Percentiles rank a stretch among this genome's conserved stretches.
Conservation (phyloP, 2,888 invertebrate genomes). For the Leucania comma region DNA sequence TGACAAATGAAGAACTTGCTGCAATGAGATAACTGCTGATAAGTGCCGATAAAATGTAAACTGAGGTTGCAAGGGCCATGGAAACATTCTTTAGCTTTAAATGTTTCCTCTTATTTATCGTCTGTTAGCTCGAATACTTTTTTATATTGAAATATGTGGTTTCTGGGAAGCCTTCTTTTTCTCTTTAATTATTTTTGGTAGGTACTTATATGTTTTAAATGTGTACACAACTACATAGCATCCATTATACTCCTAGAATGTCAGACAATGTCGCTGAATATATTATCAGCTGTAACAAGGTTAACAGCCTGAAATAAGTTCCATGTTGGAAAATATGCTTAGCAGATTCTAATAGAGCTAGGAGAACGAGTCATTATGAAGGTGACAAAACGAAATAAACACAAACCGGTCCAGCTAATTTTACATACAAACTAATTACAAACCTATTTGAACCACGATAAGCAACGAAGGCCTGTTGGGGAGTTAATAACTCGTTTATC, state of each 20-base stretch:
- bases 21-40: slow-evolving; percentile 68
- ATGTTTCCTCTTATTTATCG: slow-evolving; percentile 10
- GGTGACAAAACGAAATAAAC: slow-evolving; percentile 30
- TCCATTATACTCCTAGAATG: slow-evolving; percentile 37
- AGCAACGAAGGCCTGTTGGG: slow-evolving; percentile 51
- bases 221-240: not conserved
- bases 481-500: slow-evolving; percentile 54
- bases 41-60: slow-evolving; percentile 58
- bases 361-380: slow-evolving; percentile 24
- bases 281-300: slow-evolving; percentile 40
- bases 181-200: not conserved
- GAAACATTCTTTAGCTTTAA: slow-evolving; percentile 25
- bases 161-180: not conserved
- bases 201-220: slow-evolving; percentile 5
- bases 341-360: slow-evolving; percentile 4
- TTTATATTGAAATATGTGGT: not conserved
- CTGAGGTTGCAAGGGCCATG: slow-evolving; percentile 48
- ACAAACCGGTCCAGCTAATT: slow-evolving; percentile 66
- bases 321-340: slow-evolving; percentile 13
- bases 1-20: slow-evolving; percentile 71
- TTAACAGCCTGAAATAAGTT: slow-evolving; percentile 36
- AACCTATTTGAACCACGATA: slow-evolving; percentile 64
- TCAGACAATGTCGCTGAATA: slow-evolving; percentile 53
- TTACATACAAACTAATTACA: slow-evolving; percentile 68
- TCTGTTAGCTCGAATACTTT: slow-evolving; percentile 2